phyloP scores from a whole-genome alignment of 2,888 invertebrate genomes.

The Nephrotoma guestfalica region DNA sequence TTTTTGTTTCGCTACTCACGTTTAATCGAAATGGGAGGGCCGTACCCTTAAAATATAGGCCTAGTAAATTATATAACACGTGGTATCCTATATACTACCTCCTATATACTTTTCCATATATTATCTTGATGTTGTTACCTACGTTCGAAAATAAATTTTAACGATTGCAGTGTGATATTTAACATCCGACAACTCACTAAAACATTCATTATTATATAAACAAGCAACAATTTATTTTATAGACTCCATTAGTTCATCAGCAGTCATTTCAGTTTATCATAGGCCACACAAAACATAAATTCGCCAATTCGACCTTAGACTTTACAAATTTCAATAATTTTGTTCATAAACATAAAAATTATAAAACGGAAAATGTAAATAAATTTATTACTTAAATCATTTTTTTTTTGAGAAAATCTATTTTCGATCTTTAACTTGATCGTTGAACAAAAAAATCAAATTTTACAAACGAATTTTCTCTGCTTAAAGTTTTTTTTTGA shows the following conservation, averaged over 20 bases:
- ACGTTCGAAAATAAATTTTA: too few relatives aligned
- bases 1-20: too few relatives aligned
- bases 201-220: too few relatives aligned
- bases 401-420: not conserved
- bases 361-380: not conserved
- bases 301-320: not conserved
- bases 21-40: too few relatives aligned
- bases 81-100: too few relatives aligned
- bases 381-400: not conserved
- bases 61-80: too few relatives aligned
- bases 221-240: too few relatives aligned
- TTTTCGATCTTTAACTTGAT: not conserved
- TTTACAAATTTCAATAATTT: not conserved
- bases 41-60: too few relatives aligned
- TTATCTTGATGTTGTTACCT: too few relatives aligned
- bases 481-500: not conserved
- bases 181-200: too few relatives aligned
- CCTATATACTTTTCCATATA: too few relatives aligned
- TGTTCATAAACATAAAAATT: not conserved
- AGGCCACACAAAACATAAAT: not conserved
- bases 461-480: not conserved
- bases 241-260: not conserved
- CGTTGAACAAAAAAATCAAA: not conserved
- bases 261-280: not conserved
- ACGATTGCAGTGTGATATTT: too few relatives aligned